These are phyloP conservation scores for Drosophila orosa DNA, from an alignment of 1,140 invertebrate species.

Conservation along the genomic window DNA sequence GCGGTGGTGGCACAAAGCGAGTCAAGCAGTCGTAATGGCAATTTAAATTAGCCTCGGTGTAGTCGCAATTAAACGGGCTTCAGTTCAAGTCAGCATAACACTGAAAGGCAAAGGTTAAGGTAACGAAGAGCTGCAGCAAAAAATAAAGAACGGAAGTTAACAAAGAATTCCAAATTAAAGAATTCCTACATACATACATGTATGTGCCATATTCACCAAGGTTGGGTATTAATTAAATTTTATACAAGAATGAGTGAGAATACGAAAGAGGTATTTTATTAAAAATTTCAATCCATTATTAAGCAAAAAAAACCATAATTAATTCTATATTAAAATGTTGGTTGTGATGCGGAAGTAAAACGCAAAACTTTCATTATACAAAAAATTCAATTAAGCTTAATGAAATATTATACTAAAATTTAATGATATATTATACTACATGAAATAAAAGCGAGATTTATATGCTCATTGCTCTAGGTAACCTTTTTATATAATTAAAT, in stretches of 20 bases:
- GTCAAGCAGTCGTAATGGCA: slow-evolving; percentile 63
- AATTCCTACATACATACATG: slow-evolving; percentile 14
- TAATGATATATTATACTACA: neutral
- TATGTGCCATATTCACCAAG: neutral
- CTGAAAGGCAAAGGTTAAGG: slow-evolving; percentile 16
- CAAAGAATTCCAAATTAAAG: slow-evolving; percentile 18
- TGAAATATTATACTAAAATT: neutral
- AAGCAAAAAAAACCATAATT: no score
- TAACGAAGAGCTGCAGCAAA: slow-evolving; percentile 9
- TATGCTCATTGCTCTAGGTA: neutral
- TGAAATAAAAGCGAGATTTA: neutral
- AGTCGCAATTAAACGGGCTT: slow-evolving; percentile 57
- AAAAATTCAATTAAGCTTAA: neutral
- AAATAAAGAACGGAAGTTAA: neutral
- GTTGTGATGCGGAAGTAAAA: neutral
- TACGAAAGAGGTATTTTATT: neutral
- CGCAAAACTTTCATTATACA: neutral
- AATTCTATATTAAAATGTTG: neutral
- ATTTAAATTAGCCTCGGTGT: slow-evolving; percentile 64
- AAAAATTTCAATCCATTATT: no score
- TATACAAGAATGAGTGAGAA: neutral
- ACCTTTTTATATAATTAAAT: slow-evolving; percentile 15
- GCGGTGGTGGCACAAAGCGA: slow-evolving; percentile 33
- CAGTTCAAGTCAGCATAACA: slow-evolving; percentile 17
- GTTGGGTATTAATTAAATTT: slow-evolving; percentile 15